A percentile compares a stretch with the other conserved stretches of the same genome.
Evolutionary conservation across 2,113 vertebrate species (phyloP).

Genomic region (Crotalus helleri): DNA sequence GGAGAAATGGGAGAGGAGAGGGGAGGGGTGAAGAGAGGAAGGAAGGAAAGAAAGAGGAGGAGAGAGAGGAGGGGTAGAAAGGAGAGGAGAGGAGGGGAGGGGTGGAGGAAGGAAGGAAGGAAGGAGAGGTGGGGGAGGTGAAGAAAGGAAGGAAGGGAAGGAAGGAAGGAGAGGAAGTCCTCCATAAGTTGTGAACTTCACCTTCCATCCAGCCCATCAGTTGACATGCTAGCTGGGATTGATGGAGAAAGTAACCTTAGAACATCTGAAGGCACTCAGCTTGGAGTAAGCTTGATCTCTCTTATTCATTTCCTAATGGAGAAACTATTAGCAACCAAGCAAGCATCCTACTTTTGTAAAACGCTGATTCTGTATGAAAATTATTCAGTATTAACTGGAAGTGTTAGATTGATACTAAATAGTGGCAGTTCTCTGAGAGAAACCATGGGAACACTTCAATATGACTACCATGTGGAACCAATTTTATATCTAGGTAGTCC

Average conservation of each 20-base stretch:
- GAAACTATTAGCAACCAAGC: neutral
- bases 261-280: neutral
- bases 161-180: neutral
- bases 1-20: no score
- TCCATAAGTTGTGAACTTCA: neutral
- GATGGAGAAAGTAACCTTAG: neutral
- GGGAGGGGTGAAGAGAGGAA: no score
- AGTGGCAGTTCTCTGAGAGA: neutral
- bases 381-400: neutral
- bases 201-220: neutral
- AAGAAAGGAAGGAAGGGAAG: no score
- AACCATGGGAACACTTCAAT: neutral
- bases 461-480: neutral
- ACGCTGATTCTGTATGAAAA: neutral
- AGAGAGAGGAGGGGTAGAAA: no score
- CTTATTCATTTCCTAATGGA: neutral
- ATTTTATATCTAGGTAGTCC: neutral
- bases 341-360: neutral
- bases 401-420: neutral
- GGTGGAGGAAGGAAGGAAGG: no score
- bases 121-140: no score
- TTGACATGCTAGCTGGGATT: neutral
- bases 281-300: neutral
- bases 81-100: no score
- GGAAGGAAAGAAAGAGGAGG: no score